These are phyloP conservation scores for Bombus balteatus DNA, from an alignment of 1,140 invertebrate genomes.

Conservation along the genomic window DNA sequence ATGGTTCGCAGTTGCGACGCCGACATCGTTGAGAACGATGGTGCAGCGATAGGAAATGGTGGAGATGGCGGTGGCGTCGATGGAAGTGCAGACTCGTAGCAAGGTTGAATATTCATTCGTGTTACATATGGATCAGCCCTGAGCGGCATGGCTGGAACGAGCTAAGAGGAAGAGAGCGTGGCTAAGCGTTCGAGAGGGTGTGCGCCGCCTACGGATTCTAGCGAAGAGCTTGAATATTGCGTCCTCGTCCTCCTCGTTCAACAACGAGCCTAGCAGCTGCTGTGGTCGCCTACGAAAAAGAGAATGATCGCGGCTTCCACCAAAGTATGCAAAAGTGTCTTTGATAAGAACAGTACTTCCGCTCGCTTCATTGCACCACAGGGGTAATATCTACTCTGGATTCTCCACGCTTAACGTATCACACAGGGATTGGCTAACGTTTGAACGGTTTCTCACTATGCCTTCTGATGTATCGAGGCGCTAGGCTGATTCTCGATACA, in stretches of 20 bases:
- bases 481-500: background rate
- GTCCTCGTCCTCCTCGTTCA: conserved; percentile 15
- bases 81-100: conserved; percentile 59
- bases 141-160: conserved; percentile 64
- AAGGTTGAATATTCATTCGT: conserved; percentile 82
- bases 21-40: conserved; percentile 58
- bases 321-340: conserved; percentile 40
- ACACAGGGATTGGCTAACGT: conserved; percentile 21
- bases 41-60: conserved; percentile 59
- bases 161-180: conserved; percentile 59
- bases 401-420: conserved; percentile 2
- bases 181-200: conserved; percentile 49
- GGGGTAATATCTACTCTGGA: background rate
- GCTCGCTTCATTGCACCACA: background rate
- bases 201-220: conserved; percentile 49
- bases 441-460: background rate
- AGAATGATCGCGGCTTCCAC: conserved; percentile 17
- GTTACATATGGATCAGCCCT: conserved; percentile 82
- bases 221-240: conserved; percentile 66
- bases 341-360: conserved; percentile 23
- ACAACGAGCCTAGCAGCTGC: conserved; percentile 25
- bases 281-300: conserved; percentile 21
- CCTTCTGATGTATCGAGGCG: background rate
- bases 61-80: conserved; percentile 48
- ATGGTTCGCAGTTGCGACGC: conserved; percentile 45